phyloP scores from a whole-genome alignment of 2,888 invertebrate genomes.

The Dasysyrphus albostriatus region DNA sequence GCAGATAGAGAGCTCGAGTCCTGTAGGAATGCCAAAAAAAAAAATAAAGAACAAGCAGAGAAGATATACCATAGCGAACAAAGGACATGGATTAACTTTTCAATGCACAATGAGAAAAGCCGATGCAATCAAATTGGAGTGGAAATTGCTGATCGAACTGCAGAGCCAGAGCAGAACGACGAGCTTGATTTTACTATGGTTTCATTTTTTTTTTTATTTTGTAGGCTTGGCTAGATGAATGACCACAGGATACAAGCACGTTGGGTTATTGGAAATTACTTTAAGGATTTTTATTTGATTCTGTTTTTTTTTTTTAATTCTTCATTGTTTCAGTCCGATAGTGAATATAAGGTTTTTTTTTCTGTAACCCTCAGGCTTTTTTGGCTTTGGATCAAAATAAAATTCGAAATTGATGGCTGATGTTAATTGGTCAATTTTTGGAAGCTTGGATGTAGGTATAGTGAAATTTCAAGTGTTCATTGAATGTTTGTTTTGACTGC shows the following conservation, averaged over 20 bases:
- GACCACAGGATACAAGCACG: conserved; percentile 69
- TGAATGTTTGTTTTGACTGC: conserved; percentile 16
- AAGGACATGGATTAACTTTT: conserved; percentile 75
- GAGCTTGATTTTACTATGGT: background rate
- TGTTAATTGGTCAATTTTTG: conserved; percentile 66
- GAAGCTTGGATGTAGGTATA: background rate
- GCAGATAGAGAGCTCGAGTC: conserved; percentile 43
- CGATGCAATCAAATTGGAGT: conserved; percentile 75
- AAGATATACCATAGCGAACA: conserved; percentile 58
- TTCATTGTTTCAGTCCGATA: conserved; percentile 24
- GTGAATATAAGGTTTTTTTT: conserved; percentile 18
- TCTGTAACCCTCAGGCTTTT: conserved; percentile 24
- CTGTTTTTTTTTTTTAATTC: conserved; percentile 27
- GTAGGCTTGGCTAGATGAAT: conserved; percentile 60
- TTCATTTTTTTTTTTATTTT: conserved; percentile 5
- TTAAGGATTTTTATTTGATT: conserved; percentile 66
- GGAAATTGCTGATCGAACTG: conserved; percentile 68
- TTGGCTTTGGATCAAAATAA: conserved; percentile 63
- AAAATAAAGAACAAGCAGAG: conserved; percentile 16
- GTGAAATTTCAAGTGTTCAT: conserved; percentile 36
- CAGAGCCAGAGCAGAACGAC: background rate
- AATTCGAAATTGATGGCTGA: conserved; percentile 66
- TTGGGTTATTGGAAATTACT: conserved; percentile 69
- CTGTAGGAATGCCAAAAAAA: conserved; percentile 30
- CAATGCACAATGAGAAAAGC: conserved; percentile 75